phyloP scores from a whole-genome alignment of 2,888 invertebrate species.

The Oasisia sp. region DNA sequence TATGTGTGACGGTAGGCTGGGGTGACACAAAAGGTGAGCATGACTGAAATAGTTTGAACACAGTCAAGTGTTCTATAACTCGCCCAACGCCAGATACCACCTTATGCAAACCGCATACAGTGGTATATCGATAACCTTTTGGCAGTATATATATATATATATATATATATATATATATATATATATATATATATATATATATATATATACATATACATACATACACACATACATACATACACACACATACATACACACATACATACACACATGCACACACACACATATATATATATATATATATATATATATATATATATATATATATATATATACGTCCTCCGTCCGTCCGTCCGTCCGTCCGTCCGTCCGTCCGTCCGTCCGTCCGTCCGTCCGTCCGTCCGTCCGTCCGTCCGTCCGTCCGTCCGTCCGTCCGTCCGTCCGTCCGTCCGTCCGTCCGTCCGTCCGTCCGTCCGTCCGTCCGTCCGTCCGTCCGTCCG shows the following conservation, averaged over 20 bases:
- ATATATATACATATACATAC: no score
- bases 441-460: slow-evolving; percentile 7
- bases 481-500: not conserved
- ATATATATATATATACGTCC: no score
- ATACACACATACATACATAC: no score
- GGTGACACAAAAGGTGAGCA: slow-evolving; percentile 71
- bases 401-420: slow-evolving; percentile 8
- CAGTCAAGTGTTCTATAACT: not conserved
- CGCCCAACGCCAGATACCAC: not conserved
- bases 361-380: slow-evolving; percentile 8
- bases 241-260: no score
- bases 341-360: not conserved
- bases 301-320: no score
- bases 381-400: slow-evolving; percentile 7
- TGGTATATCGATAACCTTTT: no score
- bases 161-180: no score
- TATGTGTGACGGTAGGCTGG: slow-evolving; percentile 76
- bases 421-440: slow-evolving; percentile 8
- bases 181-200: no score
- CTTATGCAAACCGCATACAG: not conserved
- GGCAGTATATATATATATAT: no score
- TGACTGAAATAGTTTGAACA: not conserved
- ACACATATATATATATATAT: no score
- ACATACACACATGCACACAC: no score
- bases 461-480: slow-evolving; percentile 8